A percentile compares a stretch with the other conserved stretches of the same genome.
Evolutionary conservation across 2,113 vertebrate species (phyloP).

Genomic region (Amazona guildingii): DNA sequence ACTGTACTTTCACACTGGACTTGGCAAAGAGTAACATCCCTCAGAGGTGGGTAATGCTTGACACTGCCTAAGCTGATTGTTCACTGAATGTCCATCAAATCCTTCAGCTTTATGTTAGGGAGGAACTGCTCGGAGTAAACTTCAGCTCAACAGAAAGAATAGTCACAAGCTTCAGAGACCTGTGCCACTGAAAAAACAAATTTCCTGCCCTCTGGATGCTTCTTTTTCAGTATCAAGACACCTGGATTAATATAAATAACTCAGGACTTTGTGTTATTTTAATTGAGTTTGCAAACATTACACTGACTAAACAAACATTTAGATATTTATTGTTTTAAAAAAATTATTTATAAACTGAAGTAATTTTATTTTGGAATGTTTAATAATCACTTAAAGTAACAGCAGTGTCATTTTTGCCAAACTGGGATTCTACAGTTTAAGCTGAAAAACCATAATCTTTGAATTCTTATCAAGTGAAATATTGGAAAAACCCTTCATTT

Average conservation of each 20-base stretch:
- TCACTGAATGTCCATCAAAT: fast-evolving
- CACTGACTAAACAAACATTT: background rate
- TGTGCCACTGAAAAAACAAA: background rate
- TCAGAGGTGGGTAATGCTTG: background rate
- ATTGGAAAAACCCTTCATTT: background rate
- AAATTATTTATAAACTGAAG: background rate
- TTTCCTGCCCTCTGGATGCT: background rate
- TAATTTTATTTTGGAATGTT: background rate
- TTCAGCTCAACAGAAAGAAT: background rate
- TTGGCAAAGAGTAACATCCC: background rate
- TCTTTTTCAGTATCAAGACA: background rate
- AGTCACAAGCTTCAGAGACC: background rate
- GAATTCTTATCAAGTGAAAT: background rate
- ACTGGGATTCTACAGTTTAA: background rate
- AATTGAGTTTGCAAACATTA: background rate
- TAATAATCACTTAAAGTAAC: background rate
- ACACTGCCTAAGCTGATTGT: background rate
- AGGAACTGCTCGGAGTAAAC: background rate
- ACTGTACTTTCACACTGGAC: background rate
- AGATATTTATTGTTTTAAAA: background rate
- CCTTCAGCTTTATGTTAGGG: background rate
- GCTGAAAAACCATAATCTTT: background rate
- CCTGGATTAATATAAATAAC: background rate
- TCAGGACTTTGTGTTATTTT: background rate
- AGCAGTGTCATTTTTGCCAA: background rate